Conservation (phyloP, 2,888 invertebrate species). For the Andrena hattorfiana region DNA sequence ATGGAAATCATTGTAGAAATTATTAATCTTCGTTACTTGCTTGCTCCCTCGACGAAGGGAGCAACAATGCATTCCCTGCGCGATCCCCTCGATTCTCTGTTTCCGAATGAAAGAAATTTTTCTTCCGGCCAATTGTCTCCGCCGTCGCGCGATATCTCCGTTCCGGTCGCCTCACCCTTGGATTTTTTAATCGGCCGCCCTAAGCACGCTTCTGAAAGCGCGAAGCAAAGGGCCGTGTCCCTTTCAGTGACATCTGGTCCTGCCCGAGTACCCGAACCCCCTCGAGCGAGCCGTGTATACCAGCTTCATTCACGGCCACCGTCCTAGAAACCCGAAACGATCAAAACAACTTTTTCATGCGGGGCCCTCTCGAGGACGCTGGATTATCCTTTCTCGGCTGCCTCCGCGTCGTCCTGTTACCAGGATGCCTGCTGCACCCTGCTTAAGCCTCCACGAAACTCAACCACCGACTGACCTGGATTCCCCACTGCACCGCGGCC, state of each 20-base stretch:
- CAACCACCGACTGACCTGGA: slow-evolving; percentile 78
- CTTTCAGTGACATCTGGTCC: slow-evolving; percentile 73
- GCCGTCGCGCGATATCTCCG: slow-evolving; percentile 21
- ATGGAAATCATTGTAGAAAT: slow-evolving; percentile 17
- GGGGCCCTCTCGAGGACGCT: slow-evolving; percentile 74
- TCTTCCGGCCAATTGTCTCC: slow-evolving; percentile 56
- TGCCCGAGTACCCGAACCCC: slow-evolving; percentile 42
- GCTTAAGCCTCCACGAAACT: slow-evolving; percentile 65
- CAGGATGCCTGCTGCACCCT: slow-evolving; percentile 19
- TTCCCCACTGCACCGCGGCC: slow-evolving; percentile 51
- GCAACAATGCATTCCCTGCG: not conserved
- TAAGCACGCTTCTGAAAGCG: slow-evolving; percentile 51
- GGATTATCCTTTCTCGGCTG: slow-evolving; percentile 75
- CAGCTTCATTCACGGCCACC: slow-evolving; percentile 80
- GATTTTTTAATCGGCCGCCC: slow-evolving; percentile 64
- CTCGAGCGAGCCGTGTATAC: slow-evolving; percentile 52
- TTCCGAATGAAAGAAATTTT: slow-evolving; percentile 39
- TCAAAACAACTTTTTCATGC: slow-evolving; percentile 83
- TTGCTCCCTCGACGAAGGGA: not conserved
- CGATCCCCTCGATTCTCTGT: not conserved
- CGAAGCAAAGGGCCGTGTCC: slow-evolving; percentile 57
- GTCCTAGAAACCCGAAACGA: slow-evolving; percentile 83
- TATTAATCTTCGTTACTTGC: slow-evolving; percentile 49
- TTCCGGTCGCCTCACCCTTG: slow-evolving; percentile 34
- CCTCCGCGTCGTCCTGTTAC: slow-evolving; percentile 55